These are phyloP conservation scores for Theristicus caerulescens DNA, from an alignment of 2,113 vertebrate genomes.

Conservation along the genomic window DNA sequence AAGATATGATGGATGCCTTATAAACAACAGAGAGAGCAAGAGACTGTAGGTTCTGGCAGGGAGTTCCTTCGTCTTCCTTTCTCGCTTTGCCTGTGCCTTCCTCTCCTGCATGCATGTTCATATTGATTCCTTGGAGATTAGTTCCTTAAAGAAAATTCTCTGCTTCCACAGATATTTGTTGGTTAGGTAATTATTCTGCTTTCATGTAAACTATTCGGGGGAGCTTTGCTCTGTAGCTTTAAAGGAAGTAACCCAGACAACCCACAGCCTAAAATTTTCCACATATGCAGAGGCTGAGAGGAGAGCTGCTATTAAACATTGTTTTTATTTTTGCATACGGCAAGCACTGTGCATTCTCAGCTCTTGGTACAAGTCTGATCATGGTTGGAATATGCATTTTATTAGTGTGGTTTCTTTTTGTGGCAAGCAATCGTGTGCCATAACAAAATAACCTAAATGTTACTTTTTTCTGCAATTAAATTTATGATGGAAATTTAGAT, in stretches of 20 bases:
- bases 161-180: conserved; percentile 17
- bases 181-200: not conserved
- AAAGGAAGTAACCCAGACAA: conserved; percentile 55
- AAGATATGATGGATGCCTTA: not conserved
- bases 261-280: conserved; percentile 54
- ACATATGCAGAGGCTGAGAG: conserved; percentile 11
- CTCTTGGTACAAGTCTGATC: not conserved
- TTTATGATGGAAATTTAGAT: not conserved
- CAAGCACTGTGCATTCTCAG: conserved; percentile 29
- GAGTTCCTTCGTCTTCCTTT: not conserved
- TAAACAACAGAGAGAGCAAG: not conserved
- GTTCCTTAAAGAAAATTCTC: not conserved
- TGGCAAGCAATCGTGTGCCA: not conserved
- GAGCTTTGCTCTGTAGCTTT: conserved; percentile 20
- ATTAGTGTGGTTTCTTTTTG: conserved; percentile 17
- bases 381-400: conserved; percentile 23
- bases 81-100: not conserved
- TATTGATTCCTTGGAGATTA: not conserved
- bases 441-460: not conserved
- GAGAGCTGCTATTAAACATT: conserved; percentile 46
- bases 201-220: not conserved
- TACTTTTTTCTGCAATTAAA: not conserved
- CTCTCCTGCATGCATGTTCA: not conserved
- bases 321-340: conserved; percentile 55
- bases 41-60: not conserved